Base-by-base conservation (phyloP, 2,113 vertebrate genomes). In the Nematolebias whitei region DNA sequence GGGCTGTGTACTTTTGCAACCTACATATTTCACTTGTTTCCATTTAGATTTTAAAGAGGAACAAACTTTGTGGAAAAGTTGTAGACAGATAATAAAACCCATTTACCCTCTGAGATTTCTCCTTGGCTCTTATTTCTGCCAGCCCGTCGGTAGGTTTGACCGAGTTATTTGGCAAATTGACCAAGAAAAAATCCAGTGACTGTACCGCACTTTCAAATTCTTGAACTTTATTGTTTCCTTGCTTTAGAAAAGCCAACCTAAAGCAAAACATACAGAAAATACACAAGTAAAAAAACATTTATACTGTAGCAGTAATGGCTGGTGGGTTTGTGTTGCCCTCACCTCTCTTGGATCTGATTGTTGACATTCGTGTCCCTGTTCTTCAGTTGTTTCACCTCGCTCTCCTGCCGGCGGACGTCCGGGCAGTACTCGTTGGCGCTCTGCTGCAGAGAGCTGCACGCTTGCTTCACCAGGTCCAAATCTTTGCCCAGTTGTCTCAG, bases 401-500 rank as follows among this genome's bases (percentile, higher is more conserved):
- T 69, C 84, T 92, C 92, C 84, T 99, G 96, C 5, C 89, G 89
- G 0, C 86, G 88, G 75, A 99, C 89, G 80, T 99, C 96, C 0
- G 94, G 95, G 73, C 96, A 98, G 87, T 91, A 98, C 82, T 99
- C 96, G 18, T 87, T 91, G 85, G 94, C 95, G 41, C 92, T 90
- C 80, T 92, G 95, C 88, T 96, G 94, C 68, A 99, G 88, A 0
- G 95, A 89, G 0, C 91, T 82, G 74, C 95, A 94, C 0, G 87
- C 87, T 11, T 96, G 92, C 85, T 95, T 91, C 0, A 94, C 82
- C 12, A 93, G 85, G 79, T 98, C 96, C 51, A 98, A 85, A 20
- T 91, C 92, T 3, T 87, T 87, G 79, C 95, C 95, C 62, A 99
- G 82, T 75, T 93, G 93, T 76, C 91, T 90, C 77, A 98, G 74